A percentile compares a stretch with the other conserved stretches of the same genome.
phyloP scores from a whole-genome alignment of 2,113 vertebrate species.

The Bubo scandiacus region DNA sequence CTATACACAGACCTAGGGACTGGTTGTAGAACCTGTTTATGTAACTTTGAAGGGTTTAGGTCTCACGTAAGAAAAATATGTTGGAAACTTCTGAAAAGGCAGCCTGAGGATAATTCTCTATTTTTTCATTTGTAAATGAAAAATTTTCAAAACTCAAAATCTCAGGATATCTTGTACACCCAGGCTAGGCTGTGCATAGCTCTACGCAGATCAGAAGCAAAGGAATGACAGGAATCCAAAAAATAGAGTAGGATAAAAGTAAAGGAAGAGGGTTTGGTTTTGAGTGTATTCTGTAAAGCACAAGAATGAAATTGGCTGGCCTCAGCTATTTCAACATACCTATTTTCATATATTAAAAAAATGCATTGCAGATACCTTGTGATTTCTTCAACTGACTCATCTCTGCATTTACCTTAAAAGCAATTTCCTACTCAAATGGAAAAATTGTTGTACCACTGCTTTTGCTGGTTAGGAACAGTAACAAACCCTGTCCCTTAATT shows the following conservation, averaged over 20 bases:
- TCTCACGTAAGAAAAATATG: not conserved
- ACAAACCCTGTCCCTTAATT: not conserved
- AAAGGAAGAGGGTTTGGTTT: not conserved
- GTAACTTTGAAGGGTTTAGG: not conserved
- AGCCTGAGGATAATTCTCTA: not conserved
- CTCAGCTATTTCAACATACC: not conserved
- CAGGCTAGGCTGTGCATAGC: not conserved
- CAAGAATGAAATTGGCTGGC: not conserved
- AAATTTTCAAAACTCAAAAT: not conserved
- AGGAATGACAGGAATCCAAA: not conserved
- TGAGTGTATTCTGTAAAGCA: not conserved
- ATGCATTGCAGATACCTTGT: not conserved
- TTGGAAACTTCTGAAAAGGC: not conserved
- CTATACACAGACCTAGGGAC: not conserved
- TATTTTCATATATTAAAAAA: not conserved
- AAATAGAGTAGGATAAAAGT: not conserved
- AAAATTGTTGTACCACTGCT: not conserved
- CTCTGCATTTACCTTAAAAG: not conserved
- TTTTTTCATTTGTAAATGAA: not conserved
- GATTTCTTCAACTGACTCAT: not conserved
- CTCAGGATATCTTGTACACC: not conserved
- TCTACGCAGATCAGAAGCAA: not conserved
- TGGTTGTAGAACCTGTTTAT: not conserved
- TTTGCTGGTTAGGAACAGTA: not conserved
- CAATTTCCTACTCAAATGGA: not conserved